Evolutionary conservation across 1,140 invertebrate genomes (phyloP), one percentile per base, ranked within the genome.

Genomic region (Lasioglossum baleicum): DNA sequence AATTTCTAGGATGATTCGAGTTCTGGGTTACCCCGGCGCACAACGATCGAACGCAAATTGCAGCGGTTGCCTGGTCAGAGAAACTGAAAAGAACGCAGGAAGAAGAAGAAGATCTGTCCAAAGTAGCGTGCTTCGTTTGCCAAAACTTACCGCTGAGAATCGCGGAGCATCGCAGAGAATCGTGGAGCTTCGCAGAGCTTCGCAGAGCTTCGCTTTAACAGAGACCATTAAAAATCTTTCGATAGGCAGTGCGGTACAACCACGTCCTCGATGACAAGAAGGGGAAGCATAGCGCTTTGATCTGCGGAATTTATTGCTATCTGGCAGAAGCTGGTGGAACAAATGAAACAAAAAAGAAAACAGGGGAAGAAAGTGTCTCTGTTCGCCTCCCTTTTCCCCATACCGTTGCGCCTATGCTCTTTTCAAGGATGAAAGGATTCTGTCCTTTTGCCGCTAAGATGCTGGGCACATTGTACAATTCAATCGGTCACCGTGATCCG

Each of bases 351-450:
- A 11, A 48, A 48, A 11, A 44, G 44, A 44, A 11, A 44, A 44
- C 44, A 7, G 13, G 13, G 13, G 13, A 48, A 72, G 40, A 61
- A 42, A 53, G 2, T 75, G 20, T 56, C 31, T 48, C 56, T n/a
- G 56, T 20, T n/a, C 7, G 56, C 5, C 20, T 20, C 20, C 8
- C 56, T 58, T n/a, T 8, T 20, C 56, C 56, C 6, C n/a, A n/a
- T 7, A 10, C 56, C 42, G 6, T 31, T 10, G 10, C 17, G 56
- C 31, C 31, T 61, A 51, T 70, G 31, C 44, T 78, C 58, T 64
- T 53, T 64, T 53, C 68, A 72, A 70, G 75, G 58, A 77, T 77
- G 67, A 70, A 70, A 77, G 66, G 58, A 78, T 78, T 64, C 58
- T 15, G 35, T 68, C 63, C n/a, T 42, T 76, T 76, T 61, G 66